phyloP scores from a whole-genome alignment of 2,888 invertebrate genomes.

The Xestia xanthographa region DNA sequence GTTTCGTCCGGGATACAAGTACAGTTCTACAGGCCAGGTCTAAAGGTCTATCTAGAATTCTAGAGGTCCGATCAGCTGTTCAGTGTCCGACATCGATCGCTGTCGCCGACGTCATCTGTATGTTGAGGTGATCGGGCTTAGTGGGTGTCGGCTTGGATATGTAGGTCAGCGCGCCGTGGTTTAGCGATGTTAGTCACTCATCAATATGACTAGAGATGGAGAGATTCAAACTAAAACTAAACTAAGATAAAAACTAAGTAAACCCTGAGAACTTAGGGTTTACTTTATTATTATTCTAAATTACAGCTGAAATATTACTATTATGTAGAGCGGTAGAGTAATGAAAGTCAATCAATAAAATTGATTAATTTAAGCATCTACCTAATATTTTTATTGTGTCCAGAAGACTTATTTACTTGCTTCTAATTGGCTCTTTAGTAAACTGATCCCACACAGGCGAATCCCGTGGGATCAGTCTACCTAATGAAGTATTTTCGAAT shows the following conservation, averaged over 20 bases:
- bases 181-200: background rate
- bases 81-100: conserved; percentile 33
- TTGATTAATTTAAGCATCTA: background rate
- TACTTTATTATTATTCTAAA: too few relatives aligned
- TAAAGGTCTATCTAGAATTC: background rate
- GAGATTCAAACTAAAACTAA: background rate
- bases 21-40: background rate
- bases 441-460: too few relatives aligned
- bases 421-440: too few relatives aligned
- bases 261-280: background rate
- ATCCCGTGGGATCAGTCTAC: too few relatives aligned
- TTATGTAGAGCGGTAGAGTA: background rate
- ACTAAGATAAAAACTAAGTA: too few relatives aligned
- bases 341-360: background rate
- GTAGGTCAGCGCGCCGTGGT: conserved; percentile 31
- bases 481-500: background rate
- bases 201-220: background rate
- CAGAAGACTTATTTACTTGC: background rate
- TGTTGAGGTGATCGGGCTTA: conserved; percentile 4
- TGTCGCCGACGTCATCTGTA: conserved; percentile 7
- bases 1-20: background rate
- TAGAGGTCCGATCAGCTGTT: conserved; percentile 28
- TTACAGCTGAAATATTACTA: background rate
- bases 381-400: background rate
- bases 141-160: conserved; percentile 4